Evolutionary conservation across 2,797 vertebrate species (phyloP).

Genomic region (Sebastes nivosus): DNA sequence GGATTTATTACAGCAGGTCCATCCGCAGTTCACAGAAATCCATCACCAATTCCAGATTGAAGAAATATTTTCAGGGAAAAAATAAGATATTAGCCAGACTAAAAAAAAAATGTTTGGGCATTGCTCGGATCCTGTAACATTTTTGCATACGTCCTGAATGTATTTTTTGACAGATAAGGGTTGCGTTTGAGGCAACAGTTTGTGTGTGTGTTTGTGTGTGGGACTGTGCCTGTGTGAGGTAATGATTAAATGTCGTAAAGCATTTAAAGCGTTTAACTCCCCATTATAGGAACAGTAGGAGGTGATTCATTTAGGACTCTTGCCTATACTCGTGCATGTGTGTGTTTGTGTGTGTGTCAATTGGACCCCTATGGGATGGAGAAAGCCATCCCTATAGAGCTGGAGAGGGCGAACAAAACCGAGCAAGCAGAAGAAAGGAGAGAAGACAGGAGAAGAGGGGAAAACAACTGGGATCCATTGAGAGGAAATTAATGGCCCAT

Average conservation of each 20-base stretch:
- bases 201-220: conserved; percentile 21
- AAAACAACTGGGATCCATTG: conserved; percentile 73
- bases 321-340: conserved; percentile 25
- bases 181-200: conserved; percentile 30
- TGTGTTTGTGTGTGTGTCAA: conserved; percentile 31
- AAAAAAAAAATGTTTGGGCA: conserved; percentile 31
- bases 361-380: conserved; percentile 47
- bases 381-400: conserved; percentile 44
- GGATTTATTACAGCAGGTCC: conserved; percentile 79
- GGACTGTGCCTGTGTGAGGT: conserved; percentile 45
- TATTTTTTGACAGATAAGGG: conserved; percentile 30
- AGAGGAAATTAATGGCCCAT: conserved; percentile 71
- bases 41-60: conserved; percentile 68
- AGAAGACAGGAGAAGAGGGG: conserved; percentile 51
- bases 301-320: conserved; percentile 67
- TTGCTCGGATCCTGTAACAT: conserved; percentile 29
- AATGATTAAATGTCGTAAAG: conserved; percentile 77
- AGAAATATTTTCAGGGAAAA: conserved; percentile 58
- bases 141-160: conserved; percentile 52
- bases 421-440: conserved; percentile 48
- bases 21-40: conserved; percentile 72
- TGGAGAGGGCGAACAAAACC: conserved; percentile 58
- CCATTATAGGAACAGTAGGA: conserved; percentile 73
- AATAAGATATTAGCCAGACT: conserved; percentile 42
- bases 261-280: conserved; percentile 72